Base-by-base conservation (phyloP, 2,797 vertebrate genomes). In the Catharus ustulatus region DNA sequence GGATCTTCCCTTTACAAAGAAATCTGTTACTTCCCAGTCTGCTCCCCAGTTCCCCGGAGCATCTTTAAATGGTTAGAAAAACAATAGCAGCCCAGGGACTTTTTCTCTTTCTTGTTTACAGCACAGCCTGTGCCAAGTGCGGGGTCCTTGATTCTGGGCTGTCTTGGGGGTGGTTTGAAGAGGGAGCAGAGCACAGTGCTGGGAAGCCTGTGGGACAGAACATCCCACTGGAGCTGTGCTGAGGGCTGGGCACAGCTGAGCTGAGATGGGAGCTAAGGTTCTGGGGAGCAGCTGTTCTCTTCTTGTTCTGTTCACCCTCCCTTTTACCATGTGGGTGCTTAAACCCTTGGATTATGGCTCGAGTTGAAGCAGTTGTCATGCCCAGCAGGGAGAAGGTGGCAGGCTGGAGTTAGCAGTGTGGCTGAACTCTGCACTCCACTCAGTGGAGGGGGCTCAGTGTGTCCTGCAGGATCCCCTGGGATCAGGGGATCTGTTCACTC, bases 401-500 rank as follows among this genome's bases (percentile, higher is more conserved):
- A 58, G 73, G 11, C 59, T 30, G 72, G 21, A 32, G 21, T 40
- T 32, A 19, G 29, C 80, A 18, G 68, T 19, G 23, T 2, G 3
- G 21, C 1, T 6, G 38, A 9, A 14, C 58, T 64, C 54, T 38
- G 30, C 1, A 0, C 0, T 2, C 3, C 40, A 15, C 34, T 11
- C 23, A 10, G 4, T 0, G 3, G 19, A 17, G 18, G 40, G 11
- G 17, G 8, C 26, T 62, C 46, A 0, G 1, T 23, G 34, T 57
- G 34, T 34, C 32, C 73, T 51, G 20, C 3, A 13, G 75, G 30
- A 74, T 66, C 30, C 19, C 18, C 40, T 38, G 72, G 61, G 36
- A n/a, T 10, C 51, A 9, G 27, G 0, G 6, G 61, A 54, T 23
- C 43, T 18, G 1, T 36, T 51, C 15, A 26, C 57, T 72, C 30